A percentile compares a stretch with the other conserved stretches of the same genome.
phyloP scores from a whole-genome alignment of 2,888 invertebrate genomes.

The Cyclophora punctaria region DNA sequence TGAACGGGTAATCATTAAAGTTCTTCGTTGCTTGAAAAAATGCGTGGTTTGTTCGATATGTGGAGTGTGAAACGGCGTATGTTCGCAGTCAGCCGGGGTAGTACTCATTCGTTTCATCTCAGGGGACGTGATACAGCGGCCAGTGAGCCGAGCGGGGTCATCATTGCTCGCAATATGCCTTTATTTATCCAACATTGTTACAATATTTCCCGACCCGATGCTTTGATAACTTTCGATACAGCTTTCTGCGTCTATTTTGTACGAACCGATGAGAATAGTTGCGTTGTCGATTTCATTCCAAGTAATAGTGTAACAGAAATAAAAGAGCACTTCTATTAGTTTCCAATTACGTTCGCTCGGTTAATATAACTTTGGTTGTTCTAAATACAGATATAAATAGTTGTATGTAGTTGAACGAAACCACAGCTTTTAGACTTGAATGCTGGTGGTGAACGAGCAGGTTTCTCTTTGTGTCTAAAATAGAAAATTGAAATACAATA shows the following conservation, averaged over 20 bases:
- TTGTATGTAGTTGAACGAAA: too few species aligned
- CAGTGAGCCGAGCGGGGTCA: conserved; percentile 34
- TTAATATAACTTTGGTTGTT: neutral
- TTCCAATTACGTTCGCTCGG: neutral
- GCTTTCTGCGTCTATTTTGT: conserved; percentile 30
- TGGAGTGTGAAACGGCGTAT: conserved; percentile 24
- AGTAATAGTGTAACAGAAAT: conserved; percentile 34
- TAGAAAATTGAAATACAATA: too few species aligned
- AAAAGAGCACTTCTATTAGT: conserved; percentile 26
- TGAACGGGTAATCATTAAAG: conserved; percentile 12
- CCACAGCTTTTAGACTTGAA: too few species aligned
- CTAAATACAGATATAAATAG: too few species aligned
- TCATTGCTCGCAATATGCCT: conserved; percentile 51
- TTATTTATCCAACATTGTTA: conserved; percentile 55
- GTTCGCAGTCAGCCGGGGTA: conserved; percentile 43
- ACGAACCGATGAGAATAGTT: conserved; percentile 30
- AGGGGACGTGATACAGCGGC: conserved; percentile 45
- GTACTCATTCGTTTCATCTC: conserved; percentile 51
- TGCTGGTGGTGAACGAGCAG: too few species aligned
- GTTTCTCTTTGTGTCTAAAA: too few species aligned
- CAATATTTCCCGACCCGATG: conserved; percentile 44
- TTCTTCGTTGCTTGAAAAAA: conserved; percentile 17
- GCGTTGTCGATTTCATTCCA: conserved; percentile 30
- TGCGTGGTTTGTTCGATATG: conserved; percentile 21
- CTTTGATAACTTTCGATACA: conserved; percentile 45